Conservation (phyloP, 2,797 vertebrate species). For the Acomys russatus region DNA sequence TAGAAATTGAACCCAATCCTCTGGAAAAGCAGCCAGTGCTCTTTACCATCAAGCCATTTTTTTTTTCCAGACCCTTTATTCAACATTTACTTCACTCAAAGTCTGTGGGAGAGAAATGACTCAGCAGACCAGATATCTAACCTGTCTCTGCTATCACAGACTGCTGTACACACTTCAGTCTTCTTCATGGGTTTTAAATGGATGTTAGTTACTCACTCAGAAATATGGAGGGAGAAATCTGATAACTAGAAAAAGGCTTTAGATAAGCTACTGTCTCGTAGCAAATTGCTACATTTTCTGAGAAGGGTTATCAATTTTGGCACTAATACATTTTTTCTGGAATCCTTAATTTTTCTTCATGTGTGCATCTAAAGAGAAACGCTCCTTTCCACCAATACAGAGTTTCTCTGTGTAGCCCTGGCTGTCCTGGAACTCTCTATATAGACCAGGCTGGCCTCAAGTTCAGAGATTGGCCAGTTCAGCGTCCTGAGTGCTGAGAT, state of each 20-base stretch:
- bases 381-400: no score
- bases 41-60: not conserved
- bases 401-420: not conserved
- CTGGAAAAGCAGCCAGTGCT: not conserved
- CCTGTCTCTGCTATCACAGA: not conserved
- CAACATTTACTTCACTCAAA: constrained; percentile 1
- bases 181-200: not conserved
- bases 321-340: not conserved
- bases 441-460: not conserved
- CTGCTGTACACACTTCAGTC: not conserved
- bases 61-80: not conserved
- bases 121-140: not conserved
- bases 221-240: not conserved
- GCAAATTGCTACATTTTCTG: not conserved
- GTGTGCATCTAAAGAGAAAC: not conserved
- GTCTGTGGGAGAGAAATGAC: not conserved
- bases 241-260: not conserved
- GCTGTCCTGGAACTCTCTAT: not conserved
- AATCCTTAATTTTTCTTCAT: constrained; percentile 50
- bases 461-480: not conserved
- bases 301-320: not conserved
- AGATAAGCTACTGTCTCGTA: not conserved
- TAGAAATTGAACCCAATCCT: not conserved
- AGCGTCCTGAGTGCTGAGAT: not conserved
- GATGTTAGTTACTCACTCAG: not conserved